phyloP scores from a whole-genome alignment of 2,797 vertebrate species.

The Notolabrus celidotus region DNA sequence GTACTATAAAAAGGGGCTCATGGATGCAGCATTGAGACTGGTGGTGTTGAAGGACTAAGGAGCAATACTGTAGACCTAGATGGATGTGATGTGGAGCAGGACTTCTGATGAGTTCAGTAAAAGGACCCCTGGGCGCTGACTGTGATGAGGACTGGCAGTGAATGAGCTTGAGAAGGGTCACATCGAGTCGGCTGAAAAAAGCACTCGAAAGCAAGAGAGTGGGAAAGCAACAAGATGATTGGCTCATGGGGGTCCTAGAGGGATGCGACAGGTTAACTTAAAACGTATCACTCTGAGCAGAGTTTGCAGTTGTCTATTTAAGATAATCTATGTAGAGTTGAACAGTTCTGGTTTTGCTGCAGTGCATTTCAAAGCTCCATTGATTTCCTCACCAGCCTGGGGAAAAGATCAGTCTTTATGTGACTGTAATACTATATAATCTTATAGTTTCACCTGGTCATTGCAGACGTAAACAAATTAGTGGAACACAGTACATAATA shows the following conservation, averaged over 20 bases:
- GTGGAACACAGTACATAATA: constrained; percentile 26
- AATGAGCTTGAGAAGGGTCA: neutral
- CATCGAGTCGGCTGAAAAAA: neutral
- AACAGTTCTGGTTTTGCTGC: constrained; percentile 27
- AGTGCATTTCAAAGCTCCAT: constrained; percentile 47
- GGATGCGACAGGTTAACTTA: neutral
- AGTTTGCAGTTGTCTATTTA: constrained; percentile 25
- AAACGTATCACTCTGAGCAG: constrained; percentile 31
- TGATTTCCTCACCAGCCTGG: constrained; percentile 47
- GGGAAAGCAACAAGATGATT: neutral
- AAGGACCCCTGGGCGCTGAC: neutral
- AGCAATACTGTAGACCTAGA: neutral
- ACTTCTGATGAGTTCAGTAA: neutral
- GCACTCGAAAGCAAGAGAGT: too few species aligned
- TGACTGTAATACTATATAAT: constrained; percentile 47
- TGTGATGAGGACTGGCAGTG: neutral
- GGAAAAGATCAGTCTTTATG: constrained; percentile 34
- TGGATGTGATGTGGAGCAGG: neutral
- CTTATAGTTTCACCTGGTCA: constrained; percentile 40
- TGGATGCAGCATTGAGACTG: too few species aligned
- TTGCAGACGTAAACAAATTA: constrained; percentile 44
- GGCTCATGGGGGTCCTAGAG: neutral
- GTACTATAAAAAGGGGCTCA: too few species aligned
- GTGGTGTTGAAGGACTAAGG: neutral
- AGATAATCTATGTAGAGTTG: constrained; percentile 27